Conservation (phyloP, 2,797 vertebrate species). For the Clangula hyemalis region DNA sequence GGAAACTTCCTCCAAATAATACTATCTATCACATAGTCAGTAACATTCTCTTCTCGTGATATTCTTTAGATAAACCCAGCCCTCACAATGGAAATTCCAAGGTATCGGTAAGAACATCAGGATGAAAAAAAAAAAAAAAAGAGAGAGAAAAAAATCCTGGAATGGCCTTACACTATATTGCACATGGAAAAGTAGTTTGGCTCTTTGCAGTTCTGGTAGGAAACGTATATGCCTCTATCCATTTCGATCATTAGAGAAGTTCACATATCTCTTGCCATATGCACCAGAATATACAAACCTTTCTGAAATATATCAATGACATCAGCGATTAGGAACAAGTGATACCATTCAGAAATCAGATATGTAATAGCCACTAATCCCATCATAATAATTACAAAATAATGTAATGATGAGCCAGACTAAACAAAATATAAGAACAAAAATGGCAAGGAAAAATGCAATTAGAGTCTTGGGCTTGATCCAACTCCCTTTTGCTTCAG, state of each 20-base stretch:
- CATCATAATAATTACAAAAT: conserved; percentile 54
- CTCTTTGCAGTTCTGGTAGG: neutral
- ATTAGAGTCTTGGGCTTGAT: conserved; percentile 52
- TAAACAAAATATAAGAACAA: conserved; percentile 64
- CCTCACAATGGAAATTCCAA: neutral
- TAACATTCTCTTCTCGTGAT: neutral
- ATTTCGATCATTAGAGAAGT: neutral
- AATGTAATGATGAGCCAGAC: conserved; percentile 19
- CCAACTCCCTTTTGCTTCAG: conserved; percentile 79
- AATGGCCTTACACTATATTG: neutral
- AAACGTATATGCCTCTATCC: neutral
- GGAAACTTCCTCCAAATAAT: neutral
- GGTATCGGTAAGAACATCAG: neutral
- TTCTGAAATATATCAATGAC: neutral
- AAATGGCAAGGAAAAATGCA: conserved; percentile 55
- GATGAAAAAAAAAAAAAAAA: neutral
- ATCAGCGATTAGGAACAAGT: conserved; percentile 6
- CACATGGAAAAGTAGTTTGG: neutral
- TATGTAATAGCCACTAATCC: conserved; percentile 48
- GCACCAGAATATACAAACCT: neutral
- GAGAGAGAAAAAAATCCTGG: neutral
- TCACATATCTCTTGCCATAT: neutral
- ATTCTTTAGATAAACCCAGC: neutral
- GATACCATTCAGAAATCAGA: conserved; percentile 40
- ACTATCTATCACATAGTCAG: neutral